These are phyloP conservation scores for Dryocosmus kuriphilus DNA, from an alignment of 2,888 invertebrate species.

Conservation along the genomic window DNA sequence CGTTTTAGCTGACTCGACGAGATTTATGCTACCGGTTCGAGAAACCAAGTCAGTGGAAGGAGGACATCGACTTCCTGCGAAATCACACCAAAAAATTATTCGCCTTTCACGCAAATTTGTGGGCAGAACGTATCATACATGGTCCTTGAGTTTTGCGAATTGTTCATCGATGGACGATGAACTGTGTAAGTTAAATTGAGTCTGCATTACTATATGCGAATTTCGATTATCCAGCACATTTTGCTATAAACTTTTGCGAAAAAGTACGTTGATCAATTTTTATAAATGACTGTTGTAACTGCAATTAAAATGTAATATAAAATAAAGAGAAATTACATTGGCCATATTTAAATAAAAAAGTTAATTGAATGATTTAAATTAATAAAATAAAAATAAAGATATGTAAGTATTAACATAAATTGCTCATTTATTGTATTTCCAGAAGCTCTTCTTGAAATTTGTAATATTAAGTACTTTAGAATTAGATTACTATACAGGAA, in stretches of 20 bases:
- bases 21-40: constrained; percentile 34
- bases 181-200: not conserved
- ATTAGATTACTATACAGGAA: no score
- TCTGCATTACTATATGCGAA: not conserved
- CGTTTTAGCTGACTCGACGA: constrained; percentile 18
- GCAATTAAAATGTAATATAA: not conserved
- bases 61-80: constrained; percentile 46
- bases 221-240: not conserved
- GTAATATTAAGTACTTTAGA: no score
- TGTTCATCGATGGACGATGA: not conserved
- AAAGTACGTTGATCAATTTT: not conserved
- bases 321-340: not conserved
- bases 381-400: no score
- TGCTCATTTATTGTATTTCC: no score
- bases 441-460: no score
- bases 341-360: no score
- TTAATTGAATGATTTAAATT: no score
- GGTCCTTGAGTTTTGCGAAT: constrained; percentile 24
- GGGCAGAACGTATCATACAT: constrained; percentile 14
- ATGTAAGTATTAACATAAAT: no score
- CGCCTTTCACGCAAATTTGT: constrained; percentile 47
- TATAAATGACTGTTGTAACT: not conserved
- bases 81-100: constrained; percentile 50
- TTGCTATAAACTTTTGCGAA: not conserved
- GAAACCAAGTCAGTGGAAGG: constrained; percentile 29